Evolutionary conservation across 2,888 invertebrate genomes (phyloP), one percentile per base, ranked within the genome.

Genomic region (Adelphocoris suturalis): DNA sequence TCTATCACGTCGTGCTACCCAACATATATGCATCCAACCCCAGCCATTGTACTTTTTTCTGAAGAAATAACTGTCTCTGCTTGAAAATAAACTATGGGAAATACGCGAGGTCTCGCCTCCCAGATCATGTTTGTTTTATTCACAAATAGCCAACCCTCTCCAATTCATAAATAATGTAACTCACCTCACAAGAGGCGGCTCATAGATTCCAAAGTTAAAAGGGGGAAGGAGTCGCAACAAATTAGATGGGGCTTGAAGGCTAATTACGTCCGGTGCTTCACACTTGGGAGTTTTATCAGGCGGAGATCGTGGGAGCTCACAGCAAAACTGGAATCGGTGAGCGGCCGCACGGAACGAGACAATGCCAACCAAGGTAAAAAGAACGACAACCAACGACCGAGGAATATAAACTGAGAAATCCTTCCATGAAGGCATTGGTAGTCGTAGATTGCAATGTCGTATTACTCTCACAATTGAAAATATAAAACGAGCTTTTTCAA

Each of bases 231-330:
- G 82, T 47, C 48, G 82, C 55, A 23, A 85, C 85, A 85, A 85
- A 61, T 57, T 61, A 85, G 61, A 28, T 14, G 85, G 85, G 27
- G 28, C 57, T 27, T 23, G 61, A 27, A 61, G 46, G 57, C 61
- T 85, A 85, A 85, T 85, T 85, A 85, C 85, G 55, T 37, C 85
- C 57, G 85, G 61, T 61, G 61, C 47, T 85, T 85, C 85, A 85
- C 85, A 85, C 85, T 85, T 61, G 57, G 61, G 13, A n/a, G n/a
- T 55, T 57, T 85, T 85, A 85, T 85, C 85, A 28, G 28, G 19
- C 46, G 27, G 16, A 57, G 85, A 85, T 85, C 85, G 85, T 85
- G 85, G 85, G 85, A 85, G 27, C 85, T 52, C 47, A 19, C 19
- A 19, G 19, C 12, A 68, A 68, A 68, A 68, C 68, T 68, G 68